Conservation (phyloP, 2,797 vertebrate genomes). For the Rhinophrynus dorsalis region DNA sequence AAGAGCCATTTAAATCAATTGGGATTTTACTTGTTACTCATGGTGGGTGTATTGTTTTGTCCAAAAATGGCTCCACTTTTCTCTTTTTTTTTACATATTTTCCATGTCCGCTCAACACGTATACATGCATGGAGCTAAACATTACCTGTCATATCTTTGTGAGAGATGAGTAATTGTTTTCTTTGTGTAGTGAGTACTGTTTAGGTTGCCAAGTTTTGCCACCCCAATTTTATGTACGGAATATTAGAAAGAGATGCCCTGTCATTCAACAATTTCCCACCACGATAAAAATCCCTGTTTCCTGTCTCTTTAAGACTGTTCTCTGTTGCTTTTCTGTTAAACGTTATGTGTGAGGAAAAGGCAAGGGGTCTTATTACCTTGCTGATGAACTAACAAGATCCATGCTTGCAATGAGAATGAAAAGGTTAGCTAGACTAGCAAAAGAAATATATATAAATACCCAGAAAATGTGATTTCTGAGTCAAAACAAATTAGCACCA, state of each 20-base stretch:
- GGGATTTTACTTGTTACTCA: too few species aligned
- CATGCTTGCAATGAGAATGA: slow-evolving; percentile 38
- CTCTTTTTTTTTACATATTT: too few species aligned
- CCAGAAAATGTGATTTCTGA: slow-evolving; percentile 42
- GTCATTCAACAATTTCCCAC: too few species aligned
- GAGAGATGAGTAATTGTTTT: neutral
- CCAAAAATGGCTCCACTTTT: too few species aligned
- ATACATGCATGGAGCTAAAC: slow-evolving; percentile 3
- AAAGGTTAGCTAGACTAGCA: slow-evolving; percentile 31
- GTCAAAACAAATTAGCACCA: slow-evolving; percentile 49
- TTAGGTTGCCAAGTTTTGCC: neutral
- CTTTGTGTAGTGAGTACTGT: neutral
- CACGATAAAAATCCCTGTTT: too few species aligned
- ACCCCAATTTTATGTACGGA: neutral
- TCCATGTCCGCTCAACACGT: too few species aligned
- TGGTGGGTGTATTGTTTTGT: too few species aligned
- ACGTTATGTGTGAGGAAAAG: slow-evolving; percentile 34
- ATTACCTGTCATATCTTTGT: slow-evolving; percentile 56
- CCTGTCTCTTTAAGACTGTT: slow-evolving; percentile 61
- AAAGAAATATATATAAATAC: slow-evolving; percentile 37
- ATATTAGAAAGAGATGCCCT: neutral
- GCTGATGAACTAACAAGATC: slow-evolving; percentile 35
- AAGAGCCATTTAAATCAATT: too few species aligned
- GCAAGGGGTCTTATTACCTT: slow-evolving; percentile 32
- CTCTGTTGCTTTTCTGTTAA: slow-evolving; percentile 58